Evolutionary conservation across 2,888 invertebrate genomes (phyloP).

Genomic region (Zhengitettix transpicula): DNA sequence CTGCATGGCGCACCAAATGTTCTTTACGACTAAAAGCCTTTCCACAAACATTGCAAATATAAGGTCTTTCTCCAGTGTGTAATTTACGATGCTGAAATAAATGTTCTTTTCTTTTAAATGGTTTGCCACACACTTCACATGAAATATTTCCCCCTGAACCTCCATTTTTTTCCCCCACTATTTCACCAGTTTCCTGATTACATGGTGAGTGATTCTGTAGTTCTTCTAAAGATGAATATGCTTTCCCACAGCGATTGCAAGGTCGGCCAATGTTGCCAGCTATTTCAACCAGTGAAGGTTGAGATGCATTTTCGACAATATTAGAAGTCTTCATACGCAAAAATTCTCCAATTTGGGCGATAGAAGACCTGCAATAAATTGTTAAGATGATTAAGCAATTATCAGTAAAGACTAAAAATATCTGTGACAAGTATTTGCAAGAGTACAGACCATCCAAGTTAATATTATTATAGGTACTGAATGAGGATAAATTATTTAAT

Average conservation of each 20-base stretch:
- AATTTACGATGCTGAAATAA: conserved; percentile 29
- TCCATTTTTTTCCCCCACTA: not conserved
- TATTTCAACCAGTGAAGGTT: conserved; percentile 6
- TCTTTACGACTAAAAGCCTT: conserved; percentile 53
- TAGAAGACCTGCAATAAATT: conserved; percentile 12
- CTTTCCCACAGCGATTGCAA: conserved; percentile 26
- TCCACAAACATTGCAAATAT: conserved; percentile 44
- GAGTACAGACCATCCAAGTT: too few species aligned
- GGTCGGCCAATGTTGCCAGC: not conserved
- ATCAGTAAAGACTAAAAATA: not conserved
- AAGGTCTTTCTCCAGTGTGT: conserved; percentile 35
- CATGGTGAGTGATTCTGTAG: conserved; percentile 21
- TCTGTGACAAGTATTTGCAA: too few species aligned
- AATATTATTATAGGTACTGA: too few species aligned
- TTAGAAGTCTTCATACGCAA: conserved; percentile 18
- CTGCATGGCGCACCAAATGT: conserved; percentile 41
- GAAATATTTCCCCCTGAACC: conserved; percentile 19
- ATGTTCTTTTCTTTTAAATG: conserved; percentile 51
- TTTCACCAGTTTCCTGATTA: conserved; percentile 1
- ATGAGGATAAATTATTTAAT: too few species aligned
- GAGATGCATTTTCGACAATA: conserved; percentile 6
- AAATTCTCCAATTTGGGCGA: conserved; percentile 19
- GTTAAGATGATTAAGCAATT: not conserved
- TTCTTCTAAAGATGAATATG: conserved; percentile 20
- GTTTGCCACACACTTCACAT: conserved; percentile 43